A percentile compares a stretch with the other conserved stretches of the same genome.
phyloP scores from a whole-genome alignment of 2,888 invertebrate genomes.

The Plebejus argus region DNA sequence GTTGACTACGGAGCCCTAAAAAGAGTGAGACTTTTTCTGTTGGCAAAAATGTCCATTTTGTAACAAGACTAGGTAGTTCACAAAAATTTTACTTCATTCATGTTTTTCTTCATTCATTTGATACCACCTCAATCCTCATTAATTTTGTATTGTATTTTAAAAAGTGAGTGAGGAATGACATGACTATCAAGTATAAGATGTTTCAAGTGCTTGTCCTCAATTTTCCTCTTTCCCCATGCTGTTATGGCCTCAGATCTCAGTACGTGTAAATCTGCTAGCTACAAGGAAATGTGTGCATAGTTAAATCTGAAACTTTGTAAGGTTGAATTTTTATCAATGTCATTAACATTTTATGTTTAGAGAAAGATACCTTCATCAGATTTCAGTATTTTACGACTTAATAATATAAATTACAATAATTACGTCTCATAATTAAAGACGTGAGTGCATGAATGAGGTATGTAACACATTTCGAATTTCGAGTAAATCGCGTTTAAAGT shows the following conservation, averaged over 20 bases:
- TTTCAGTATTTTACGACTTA: not conserved
- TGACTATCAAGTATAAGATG: not conserved
- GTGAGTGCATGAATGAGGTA: too few relatives aligned
- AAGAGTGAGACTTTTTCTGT: too few relatives aligned
- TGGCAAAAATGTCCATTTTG: too few relatives aligned
- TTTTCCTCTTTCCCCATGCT: not conserved
- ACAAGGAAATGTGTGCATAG: not conserved
- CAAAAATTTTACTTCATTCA: not conserved
- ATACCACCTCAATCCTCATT: not conserved
- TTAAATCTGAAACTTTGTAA: not conserved
- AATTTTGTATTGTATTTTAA: not conserved
- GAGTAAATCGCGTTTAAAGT: too few relatives aligned
- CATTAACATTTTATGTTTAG: not conserved
- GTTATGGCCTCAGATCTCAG: not conserved
- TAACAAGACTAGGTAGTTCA: too few relatives aligned
- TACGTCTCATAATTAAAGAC: too few relatives aligned
- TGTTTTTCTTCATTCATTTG: not conserved
- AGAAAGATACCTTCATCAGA: not conserved
- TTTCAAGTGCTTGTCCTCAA: not conserved
- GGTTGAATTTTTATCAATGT: slow-evolving; percentile 4
- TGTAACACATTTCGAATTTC: too few relatives aligned
- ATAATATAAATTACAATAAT: not conserved
- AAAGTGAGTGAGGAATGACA: not conserved
- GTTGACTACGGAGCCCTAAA: too few relatives aligned
- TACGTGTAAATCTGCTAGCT: not conserved